Evolutionary conservation across 2,888 invertebrate species (phyloP), one percentile per base, ranked within the genome.

Genomic region (Ophion obscuratus): DNA sequence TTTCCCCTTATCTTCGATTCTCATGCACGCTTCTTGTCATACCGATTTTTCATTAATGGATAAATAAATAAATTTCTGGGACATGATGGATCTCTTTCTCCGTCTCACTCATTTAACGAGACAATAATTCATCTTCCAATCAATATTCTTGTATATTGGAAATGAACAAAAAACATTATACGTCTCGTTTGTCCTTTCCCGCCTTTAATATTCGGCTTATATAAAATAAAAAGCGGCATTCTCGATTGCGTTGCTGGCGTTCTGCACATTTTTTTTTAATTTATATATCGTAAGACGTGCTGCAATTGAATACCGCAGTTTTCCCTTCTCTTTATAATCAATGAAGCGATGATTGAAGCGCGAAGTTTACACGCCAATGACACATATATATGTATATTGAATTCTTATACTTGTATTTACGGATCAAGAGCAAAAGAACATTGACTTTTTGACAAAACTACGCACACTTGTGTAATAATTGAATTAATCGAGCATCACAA

Each of bases 221-320:
- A 82, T 82, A 85, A 83, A 83, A 86, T 86, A 86, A 68, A 86
- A 76, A 71, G 86, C 79, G 83, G 80, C 80, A 81, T 86, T 78
- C 67, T 75, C 83, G 59, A 61, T 71, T 70, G 57, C 70, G 57
- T 75, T 73, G 80, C 47, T 80, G 68, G 61, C 80, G 20, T 76
- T 77, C 44, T 59, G 73, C 80, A 76, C 80, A 75, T 73, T 79
- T 53, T 68, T 75, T 83, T 20, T 2, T 3, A 80, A 76, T 83
- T 80, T 24, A 67, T 57, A 27, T 36, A 66, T 67, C 71, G 27
- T 67, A 73, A 59, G 61, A 67, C 44, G 40, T 70, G 47, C 17
- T 36, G 27, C 47, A 57, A 59, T 31, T 59, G 0, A 36, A 17
- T 67, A 20, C 4, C 24, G 73, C 57, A n/a, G 17, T 67, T 57